These are phyloP conservation scores for Epirrhoe alternata DNA, from an alignment of 2,888 invertebrate genomes.

Conservation along the genomic window DNA sequence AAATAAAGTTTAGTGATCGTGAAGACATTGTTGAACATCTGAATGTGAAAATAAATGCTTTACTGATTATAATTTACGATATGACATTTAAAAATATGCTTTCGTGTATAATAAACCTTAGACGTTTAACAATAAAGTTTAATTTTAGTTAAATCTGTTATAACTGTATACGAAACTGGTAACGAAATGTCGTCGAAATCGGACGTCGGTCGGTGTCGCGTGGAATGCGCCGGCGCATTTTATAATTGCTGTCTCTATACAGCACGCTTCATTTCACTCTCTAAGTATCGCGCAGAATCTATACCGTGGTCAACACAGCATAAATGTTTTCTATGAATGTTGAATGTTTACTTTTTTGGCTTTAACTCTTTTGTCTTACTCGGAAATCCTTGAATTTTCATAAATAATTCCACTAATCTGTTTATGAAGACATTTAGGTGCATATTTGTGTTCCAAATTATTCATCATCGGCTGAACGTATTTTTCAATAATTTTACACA, in stretches of 20 bases:
- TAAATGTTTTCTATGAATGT: constrained; percentile 22
- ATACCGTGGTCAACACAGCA: constrained; percentile 16
- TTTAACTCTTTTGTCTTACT: neutral
- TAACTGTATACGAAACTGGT: constrained; percentile 31
- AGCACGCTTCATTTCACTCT: constrained; percentile 32
- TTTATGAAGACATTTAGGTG: neutral
- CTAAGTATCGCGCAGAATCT: constrained; percentile 13
- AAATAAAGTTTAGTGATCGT: neutral
- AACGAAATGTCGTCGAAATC: constrained; percentile 50
- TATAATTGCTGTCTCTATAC: constrained; percentile 60
- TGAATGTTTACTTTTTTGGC: constrained; percentile 6
- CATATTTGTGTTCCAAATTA: no score
- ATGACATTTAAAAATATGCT: constrained; percentile 7
- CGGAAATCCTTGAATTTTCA: neutral
- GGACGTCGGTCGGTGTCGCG: constrained; percentile 67
- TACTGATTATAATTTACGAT: constrained; percentile 6
- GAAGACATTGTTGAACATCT: constrained; percentile 7
- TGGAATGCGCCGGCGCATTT: constrained; percentile 68
- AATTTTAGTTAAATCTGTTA: neutral
- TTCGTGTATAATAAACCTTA: constrained; percentile 5
- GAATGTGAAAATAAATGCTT: constrained; percentile 12
- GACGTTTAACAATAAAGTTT: neutral
- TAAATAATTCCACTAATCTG: neutral
- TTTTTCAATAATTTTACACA: neutral
- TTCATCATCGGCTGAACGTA: neutral